Evolutionary conservation across 2,797 vertebrate genomes (phyloP).

Genomic region (Sebastes itinus): DNA sequence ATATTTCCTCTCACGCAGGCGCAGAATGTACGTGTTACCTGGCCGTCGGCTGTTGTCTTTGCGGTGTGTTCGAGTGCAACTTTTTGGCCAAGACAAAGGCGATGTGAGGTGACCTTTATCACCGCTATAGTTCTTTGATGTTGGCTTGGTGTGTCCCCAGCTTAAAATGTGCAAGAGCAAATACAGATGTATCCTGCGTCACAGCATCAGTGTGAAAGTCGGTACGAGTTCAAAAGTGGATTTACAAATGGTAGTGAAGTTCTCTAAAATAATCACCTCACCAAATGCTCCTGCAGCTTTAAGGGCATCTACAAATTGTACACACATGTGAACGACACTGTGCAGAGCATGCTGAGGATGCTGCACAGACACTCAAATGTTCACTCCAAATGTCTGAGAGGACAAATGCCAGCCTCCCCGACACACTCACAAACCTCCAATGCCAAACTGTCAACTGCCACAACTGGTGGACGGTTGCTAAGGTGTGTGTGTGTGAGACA

Average conservation of each 20-base stretch:
- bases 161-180: background rate
- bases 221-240: background rate
- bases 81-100: too few relatives aligned
- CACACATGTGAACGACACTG: background rate
- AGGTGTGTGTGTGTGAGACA: constrained; percentile 44
- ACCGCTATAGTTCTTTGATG: too few relatives aligned
- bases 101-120: too few relatives aligned
- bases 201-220: background rate
- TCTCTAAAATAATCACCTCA: background rate
- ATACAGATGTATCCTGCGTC: background rate
- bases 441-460: constrained; percentile 53
- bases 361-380: constrained; percentile 18
- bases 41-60: too few relatives aligned
- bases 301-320: background rate
- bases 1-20: too few relatives aligned
- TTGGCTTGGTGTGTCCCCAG: too few relatives aligned
- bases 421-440: background rate
- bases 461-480: constrained; percentile 40
- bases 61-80: too few relatives aligned
- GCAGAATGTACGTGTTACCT: too few relatives aligned
- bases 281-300: background rate
- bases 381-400: constrained; percentile 24
- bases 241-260: too few relatives aligned
- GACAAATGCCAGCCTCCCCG: constrained; percentile 26
- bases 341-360: constrained; percentile 4